Evolutionary conservation across 2,888 invertebrate genomes (phyloP), one percentile per base, ranked within the genome.

Genomic region (Dicyrtoma fusca): DNA sequence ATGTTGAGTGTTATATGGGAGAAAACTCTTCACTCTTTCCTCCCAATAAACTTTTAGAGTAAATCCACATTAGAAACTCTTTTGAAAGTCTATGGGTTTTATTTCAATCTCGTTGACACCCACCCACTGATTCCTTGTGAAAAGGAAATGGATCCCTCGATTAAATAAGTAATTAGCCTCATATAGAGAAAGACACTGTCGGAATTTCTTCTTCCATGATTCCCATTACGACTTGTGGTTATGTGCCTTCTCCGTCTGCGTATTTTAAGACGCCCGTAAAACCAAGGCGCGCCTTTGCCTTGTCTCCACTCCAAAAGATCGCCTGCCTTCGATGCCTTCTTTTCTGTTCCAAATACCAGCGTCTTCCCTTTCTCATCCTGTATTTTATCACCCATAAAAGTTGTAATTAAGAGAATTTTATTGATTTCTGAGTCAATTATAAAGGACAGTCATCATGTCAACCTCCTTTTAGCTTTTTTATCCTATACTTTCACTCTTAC

Each of bases 131-230:
- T 57, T 68, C 17, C 61, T 26, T 42, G 47, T 61, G 61, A 25
- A 61, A 44, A 55, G 66, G 55, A 68, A 55, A 65, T 26, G 23
- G 21, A 26, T 3, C 5, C 62, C 34, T 17, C 55, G 66, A 55
- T 68, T 68, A 68, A 68, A 51, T 51, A 55, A 53, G 55, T 68
- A 68, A 68, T 68, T 68, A 68, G 66, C 55, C 53, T 64, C 64
- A 64, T 23, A 42, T 34, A 34, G 34, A 34, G 34, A 34, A 34
- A 34, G 44, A 53, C 25, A 25, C 34, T 17, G 51, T 49, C 53
- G 57, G 44, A 19, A 68, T 55, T 51, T 23, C 47, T 11, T 17
- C 26, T 13, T 23, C 49, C n/a, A 49, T 34, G 34, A 8, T 5
- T 34, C 34, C 34, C 34, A 34, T 19, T 42, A 61, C 61, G 34